These are phyloP conservation scores for Aproaerema taeniolella DNA, from an alignment of 2,888 invertebrate genomes.

Conservation along the genomic window DNA sequence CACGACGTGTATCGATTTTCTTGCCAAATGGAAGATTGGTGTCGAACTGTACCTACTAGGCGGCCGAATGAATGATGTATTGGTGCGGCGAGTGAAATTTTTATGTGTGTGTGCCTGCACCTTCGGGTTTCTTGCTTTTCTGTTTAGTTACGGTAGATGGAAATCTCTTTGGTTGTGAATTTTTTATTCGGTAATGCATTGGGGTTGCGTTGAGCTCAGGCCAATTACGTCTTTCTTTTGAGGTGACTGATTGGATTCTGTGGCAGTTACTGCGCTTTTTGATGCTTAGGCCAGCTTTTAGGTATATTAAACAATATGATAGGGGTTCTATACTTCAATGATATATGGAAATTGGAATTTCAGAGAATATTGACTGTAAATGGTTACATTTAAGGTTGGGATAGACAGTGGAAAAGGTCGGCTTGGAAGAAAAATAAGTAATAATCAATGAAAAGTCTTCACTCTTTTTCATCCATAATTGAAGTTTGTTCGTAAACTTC, in stretches of 20 bases:
- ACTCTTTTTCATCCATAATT: no score
- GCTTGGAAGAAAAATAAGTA: no score
- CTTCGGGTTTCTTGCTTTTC: conserved; percentile 53
- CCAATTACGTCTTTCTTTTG: conserved; percentile 60
- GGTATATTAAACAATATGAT: no score
- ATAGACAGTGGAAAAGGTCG: no score
- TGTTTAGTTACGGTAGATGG: conserved; percentile 66
- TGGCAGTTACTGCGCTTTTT: conserved; percentile 40
- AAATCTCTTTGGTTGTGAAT: conserved; percentile 59
- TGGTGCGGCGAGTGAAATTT: conserved; percentile 68
- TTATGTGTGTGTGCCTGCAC: conserved; percentile 53
- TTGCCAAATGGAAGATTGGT: conserved; percentile 78
- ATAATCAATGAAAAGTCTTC: no score
- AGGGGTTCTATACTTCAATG: no score
- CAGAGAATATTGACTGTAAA: conserved; percentile 3
- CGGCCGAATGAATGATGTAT: conserved; percentile 77
- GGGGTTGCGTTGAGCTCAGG: conserved; percentile 38
- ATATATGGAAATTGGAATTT: neutral
- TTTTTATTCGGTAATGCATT: conserved; percentile 71
- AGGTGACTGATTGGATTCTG: conserved; percentile 61
- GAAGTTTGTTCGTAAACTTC: no score
- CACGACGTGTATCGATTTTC: conserved; percentile 77
- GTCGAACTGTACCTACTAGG: conserved; percentile 72
- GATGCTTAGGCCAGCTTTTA: no score
- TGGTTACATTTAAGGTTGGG: conserved; percentile 5